A percentile compares a stretch with the other conserved stretches of the same genome.
Evolutionary conservation across 2,888 invertebrate species (phyloP).

Genomic region (Dryomyza anilis): DNA sequence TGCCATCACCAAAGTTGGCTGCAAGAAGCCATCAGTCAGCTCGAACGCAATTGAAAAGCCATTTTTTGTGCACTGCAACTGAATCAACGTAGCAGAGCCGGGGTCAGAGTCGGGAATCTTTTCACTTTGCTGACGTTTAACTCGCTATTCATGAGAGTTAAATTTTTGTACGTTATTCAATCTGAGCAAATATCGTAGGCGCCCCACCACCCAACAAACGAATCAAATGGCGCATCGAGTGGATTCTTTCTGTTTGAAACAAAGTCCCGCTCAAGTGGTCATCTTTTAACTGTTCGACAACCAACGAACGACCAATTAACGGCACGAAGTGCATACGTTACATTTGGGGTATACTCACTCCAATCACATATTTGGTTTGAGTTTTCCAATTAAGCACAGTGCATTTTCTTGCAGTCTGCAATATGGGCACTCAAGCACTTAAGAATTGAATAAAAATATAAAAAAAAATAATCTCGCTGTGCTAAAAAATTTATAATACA

Average conservation of each 20-base stretch:
- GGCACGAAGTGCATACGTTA: too few relatives aligned
- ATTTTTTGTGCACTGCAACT: background rate
- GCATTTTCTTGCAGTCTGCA: too few relatives aligned
- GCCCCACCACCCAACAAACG: background rate
- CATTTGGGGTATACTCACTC: too few relatives aligned
- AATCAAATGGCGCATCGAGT: too few relatives aligned
- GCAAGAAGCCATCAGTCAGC: slow-evolving; percentile 18
- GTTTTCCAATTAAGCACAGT: too few relatives aligned
- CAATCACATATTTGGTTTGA: too few relatives aligned
- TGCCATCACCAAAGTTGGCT: slow-evolving; percentile 7
- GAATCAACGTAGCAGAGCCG: background rate
- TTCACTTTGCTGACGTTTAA: background rate
- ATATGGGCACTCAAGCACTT: too few relatives aligned
- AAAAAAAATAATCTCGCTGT: too few relatives aligned
- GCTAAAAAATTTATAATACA: too few relatives aligned
- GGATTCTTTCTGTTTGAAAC: background rate
- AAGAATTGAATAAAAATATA: too few relatives aligned
- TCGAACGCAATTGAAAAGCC: slow-evolving; percentile 29
- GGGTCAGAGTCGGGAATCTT: background rate
- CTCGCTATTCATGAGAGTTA: slow-evolving; percentile 19
- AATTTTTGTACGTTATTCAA: slow-evolving; percentile 25
- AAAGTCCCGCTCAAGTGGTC: background rate
- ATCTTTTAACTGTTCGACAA: background rate
- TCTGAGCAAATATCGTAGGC: background rate
- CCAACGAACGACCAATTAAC: too few relatives aligned